These are phyloP conservation scores for Octodon degus DNA, from an alignment of 2,113 vertebrate species.

Conservation along the genomic window DNA sequence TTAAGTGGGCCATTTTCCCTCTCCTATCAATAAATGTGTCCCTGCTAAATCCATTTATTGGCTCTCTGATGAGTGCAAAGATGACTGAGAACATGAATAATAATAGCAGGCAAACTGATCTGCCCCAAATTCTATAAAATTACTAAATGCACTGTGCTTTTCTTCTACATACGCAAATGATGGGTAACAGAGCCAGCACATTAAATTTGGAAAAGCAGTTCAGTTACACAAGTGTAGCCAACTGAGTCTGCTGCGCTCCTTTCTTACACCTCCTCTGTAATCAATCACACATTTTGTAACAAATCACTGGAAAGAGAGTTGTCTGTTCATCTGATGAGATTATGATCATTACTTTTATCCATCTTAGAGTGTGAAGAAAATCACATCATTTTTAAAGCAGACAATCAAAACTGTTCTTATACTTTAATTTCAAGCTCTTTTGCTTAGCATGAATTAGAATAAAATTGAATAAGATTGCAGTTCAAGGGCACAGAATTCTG, in stretches of 20 bases:
- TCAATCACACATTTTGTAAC: conserved; percentile 41
- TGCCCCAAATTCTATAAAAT: conserved; percentile 65
- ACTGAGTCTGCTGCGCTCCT: neutral
- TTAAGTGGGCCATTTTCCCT: conserved; percentile 44
- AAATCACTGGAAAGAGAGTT: neutral
- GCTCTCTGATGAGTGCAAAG: neutral
- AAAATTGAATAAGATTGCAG: conserved; percentile 43
- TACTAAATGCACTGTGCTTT: conserved; percentile 67
- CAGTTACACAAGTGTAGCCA: neutral
- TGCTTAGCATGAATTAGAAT: conserved; percentile 14
- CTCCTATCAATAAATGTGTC: conserved; percentile 5
- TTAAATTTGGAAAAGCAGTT: conserved; percentile 1
- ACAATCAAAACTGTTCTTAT: neutral
- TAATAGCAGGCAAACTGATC: conserved; percentile 51
- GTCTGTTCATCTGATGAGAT: conserved; percentile 42
- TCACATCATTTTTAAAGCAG: neutral
- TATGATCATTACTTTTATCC: neutral
- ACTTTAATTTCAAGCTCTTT: conserved; percentile 44
- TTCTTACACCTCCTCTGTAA: neutral
- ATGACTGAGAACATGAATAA: conserved; percentile 37
- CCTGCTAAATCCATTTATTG: conserved; percentile 58
- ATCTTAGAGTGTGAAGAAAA: neutral
- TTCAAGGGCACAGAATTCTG: conserved; percentile 39
- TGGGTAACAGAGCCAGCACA: neutral
- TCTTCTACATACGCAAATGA: conserved; percentile 52